Percentiles rank a stretch among this genome's conserved stretches.
Evolutionary conservation across 2,797 vertebrate genomes (phyloP).

Genomic region (Spinus pinus): DNA sequence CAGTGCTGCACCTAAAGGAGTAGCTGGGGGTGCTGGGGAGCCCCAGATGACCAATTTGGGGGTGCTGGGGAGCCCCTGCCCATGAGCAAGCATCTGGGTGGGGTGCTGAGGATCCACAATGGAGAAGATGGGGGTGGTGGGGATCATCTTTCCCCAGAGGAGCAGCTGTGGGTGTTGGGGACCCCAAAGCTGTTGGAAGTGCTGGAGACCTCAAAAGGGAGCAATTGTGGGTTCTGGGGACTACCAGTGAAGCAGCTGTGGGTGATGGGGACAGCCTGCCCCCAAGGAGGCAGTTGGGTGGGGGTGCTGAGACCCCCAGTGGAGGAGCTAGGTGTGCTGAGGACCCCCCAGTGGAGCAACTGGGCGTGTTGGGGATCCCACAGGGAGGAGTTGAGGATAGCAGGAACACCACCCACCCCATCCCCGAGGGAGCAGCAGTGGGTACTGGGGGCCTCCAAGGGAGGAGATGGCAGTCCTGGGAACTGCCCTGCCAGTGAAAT

Average conservation of each 20-base stretch:
- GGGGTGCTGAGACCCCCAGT: not conserved
- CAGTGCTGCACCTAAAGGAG: not conserved
- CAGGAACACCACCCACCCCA: not conserved
- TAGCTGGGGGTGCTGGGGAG: not conserved
- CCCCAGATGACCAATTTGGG: not conserved
- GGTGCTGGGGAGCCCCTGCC: not conserved
- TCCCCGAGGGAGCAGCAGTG: not conserved
- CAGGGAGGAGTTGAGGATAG: not conserved
- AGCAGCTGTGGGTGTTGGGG: not conserved
- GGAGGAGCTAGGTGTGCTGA: not conserved
- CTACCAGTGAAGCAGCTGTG: not conserved
- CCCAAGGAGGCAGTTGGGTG: not conserved
- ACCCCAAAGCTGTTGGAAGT: not conserved
- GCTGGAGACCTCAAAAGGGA: not conserved
- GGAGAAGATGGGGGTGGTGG: not conserved
- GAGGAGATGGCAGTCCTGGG: not conserved
- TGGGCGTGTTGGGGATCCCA: not conserved
- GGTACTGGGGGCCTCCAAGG: not conserved
- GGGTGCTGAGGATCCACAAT: not conserved
- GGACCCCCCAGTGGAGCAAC: not conserved
- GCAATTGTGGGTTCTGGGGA: not conserved
- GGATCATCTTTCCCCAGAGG: not conserved
- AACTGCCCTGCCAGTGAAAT: not conserved
- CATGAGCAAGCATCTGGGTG: not conserved
- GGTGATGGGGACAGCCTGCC: not conserved